Evolutionary conservation across 1,140 invertebrate species (phyloP).

Genomic region (Sminthurides bifidus): DNA sequence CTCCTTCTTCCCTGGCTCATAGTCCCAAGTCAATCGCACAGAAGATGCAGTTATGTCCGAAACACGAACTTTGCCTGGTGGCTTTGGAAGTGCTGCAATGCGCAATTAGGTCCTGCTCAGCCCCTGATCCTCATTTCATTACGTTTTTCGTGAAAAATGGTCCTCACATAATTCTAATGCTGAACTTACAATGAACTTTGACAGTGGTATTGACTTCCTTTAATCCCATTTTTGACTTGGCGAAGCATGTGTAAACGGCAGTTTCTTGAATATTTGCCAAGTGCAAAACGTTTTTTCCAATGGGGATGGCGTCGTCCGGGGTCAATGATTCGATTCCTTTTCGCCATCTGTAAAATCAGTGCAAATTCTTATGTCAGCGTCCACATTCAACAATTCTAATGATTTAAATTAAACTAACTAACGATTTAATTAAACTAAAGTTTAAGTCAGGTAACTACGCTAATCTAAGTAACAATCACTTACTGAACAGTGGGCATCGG

Average conservation of each 20-base stretch:
- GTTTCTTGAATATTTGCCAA: slow-evolving; percentile 78
- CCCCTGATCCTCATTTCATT: background rate
- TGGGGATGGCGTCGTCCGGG: slow-evolving; percentile 69
- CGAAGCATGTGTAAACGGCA: slow-evolving; percentile 88
- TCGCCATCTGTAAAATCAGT: slow-evolving; percentile 56
- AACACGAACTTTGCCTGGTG: slow-evolving; percentile 72
- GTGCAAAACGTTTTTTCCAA: slow-evolving; percentile 72
- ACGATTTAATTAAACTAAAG: background rate
- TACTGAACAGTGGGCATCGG: slow-evolving; percentile 90
- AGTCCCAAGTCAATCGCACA: slow-evolving; percentile 79
- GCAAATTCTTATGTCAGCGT: background rate
- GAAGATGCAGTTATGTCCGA: slow-evolving; percentile 87
- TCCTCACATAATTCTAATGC: background rate
- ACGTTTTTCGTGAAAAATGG: background rate
- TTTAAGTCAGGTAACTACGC: background rate
- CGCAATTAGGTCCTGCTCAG: background rate
- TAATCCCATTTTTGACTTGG: slow-evolving; percentile 81
- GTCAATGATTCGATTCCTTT: slow-evolving; percentile 71
- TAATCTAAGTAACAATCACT: background rate
- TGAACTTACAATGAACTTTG: slow-evolving; percentile 85
- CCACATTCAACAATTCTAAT: background rate
- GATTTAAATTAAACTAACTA: background rate
- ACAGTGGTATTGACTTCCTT: slow-evolving; percentile 77
- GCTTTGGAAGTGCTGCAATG: slow-evolving; percentile 72
- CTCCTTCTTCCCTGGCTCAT: slow-evolving; percentile 57